These are phyloP conservation scores for Mimumesa dahlbomi DNA, from an alignment of 2,888 invertebrate genomes.

Conservation along the genomic window DNA sequence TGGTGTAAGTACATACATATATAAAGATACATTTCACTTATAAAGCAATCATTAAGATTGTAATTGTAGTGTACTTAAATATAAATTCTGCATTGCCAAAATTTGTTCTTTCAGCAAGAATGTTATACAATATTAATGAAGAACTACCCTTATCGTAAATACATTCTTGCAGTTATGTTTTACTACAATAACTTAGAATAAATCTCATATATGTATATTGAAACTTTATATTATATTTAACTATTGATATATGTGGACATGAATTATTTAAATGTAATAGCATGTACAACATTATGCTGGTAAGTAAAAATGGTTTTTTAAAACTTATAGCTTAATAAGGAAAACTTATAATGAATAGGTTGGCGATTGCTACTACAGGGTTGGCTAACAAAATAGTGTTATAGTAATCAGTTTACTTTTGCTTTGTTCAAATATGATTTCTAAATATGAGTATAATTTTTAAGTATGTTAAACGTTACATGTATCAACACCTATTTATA, in stretches of 20 bases:
- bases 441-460: too few relatives aligned
- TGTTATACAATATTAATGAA: not conserved
- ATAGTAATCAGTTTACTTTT: not conserved
- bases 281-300: slow-evolving; percentile 41
- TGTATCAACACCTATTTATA: too few relatives aligned
- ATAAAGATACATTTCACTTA: slow-evolving; percentile 25
- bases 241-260: slow-evolving; percentile 25
- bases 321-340: slow-evolving; percentile 43
- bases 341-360: slow-evolving; percentile 4
- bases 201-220: not conserved
- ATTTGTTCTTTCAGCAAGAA: slow-evolving; percentile 28
- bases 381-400: slow-evolving; percentile 23
- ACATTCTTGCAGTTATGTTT: too few relatives aligned
- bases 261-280: slow-evolving; percentile 41
- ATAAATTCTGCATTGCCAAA: slow-evolving; percentile 19
- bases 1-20: slow-evolving; percentile 35
- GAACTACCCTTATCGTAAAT: too few relatives aligned
- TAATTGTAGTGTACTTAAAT: not conserved
- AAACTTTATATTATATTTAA: not conserved
- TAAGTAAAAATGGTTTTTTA: slow-evolving; percentile 56
- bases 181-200: too few relatives aligned
- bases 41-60: not conserved
- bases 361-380: slow-evolving; percentile 41
- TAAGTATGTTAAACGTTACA: too few relatives aligned
- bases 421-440: too few relatives aligned